Percentiles rank a stretch among this genome's conserved stretches.
Conservation (phyloP, 2,797 vertebrate species). For the Rhabdomys pumilio region DNA sequence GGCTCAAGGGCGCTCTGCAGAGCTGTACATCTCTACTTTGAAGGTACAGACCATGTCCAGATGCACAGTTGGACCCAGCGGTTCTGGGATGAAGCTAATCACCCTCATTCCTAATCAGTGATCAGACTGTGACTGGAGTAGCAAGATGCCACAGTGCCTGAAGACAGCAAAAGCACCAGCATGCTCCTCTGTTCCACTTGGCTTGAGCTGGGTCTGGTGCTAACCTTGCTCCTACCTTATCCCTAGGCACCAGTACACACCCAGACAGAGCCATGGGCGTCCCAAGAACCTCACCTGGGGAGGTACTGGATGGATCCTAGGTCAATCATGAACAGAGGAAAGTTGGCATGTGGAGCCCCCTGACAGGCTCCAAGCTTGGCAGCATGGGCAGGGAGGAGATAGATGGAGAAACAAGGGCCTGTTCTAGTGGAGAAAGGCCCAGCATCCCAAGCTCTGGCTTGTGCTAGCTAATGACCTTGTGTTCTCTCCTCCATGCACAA, state of each 20-base stretch:
- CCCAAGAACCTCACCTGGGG: background rate
- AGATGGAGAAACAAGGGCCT: background rate
- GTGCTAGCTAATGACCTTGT: background rate
- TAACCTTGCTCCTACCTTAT: accelerated
- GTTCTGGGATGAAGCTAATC: background rate
- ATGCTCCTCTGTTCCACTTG: accelerated
- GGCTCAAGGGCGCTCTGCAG: background rate
- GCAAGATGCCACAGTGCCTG: accelerated
- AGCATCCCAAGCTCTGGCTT: background rate
- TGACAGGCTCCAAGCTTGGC: background rate
- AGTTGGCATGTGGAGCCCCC: background rate
- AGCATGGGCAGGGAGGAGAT: no score
- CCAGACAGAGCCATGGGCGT: background rate
- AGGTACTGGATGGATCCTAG: background rate
- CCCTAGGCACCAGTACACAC: background rate
- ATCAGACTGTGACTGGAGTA: background rate
- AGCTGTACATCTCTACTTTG: background rate
- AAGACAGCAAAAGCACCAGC: background rate
- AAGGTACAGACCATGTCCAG: no score
- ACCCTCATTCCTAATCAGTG: background rate
- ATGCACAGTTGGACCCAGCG: accelerated
- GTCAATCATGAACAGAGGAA: background rate
- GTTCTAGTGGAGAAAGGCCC: background rate
- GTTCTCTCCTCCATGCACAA: background rate
- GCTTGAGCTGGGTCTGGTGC: accelerated